Base-by-base conservation (phyloP, 2,797 vertebrate species). In the Gobio occitaniae region DNA sequence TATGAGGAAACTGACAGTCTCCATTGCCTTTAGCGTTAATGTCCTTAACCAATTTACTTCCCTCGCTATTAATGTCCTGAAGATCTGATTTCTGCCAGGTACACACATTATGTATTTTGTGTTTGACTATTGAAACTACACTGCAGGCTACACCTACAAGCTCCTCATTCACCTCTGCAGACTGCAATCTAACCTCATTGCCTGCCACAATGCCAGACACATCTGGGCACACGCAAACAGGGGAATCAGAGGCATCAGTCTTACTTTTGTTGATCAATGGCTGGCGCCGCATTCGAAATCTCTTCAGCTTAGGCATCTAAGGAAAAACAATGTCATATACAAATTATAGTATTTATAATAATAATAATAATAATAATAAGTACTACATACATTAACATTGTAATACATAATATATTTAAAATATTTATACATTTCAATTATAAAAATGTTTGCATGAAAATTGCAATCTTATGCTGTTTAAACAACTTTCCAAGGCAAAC, bases 241-340 rank as follows among this genome's bases (percentile, higher is more conserved):
- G n/a, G n/a, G n/a, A n/a, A n/a, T n/a, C n/a, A n/a, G n/a, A n/a
- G 4, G 6, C 9, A 70, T 70, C 38, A 0, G 16, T 11, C 68
- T 44, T 70, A 70, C 68, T 41, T 2, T 70, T 70, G 38, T 44
- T 70, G 68, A 2, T 70, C 38, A 70, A 10, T 0, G 38, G 17
- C 38, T 44, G 1, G 7, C 68, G 68, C 0, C 68, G 17, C 68
- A 21, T 70, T 10, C 17, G 36, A 1, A 70, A 70, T 44, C 19
- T n/a, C 38, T 70, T 70, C 19, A 70, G 19, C 0, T 70, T 70
- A 70, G 68, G 68, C 68, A 70, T 70, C 38, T 70, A 70, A 70
- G 11, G 4, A n/a, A 69, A 69, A 66, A 36, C 2, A 12, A 61
- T 2, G 17, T 66, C 16, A 32, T 21, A 16, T 15, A 7, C 6